Evolutionary conservation across 2,888 invertebrate genomes (phyloP), one percentile per base, ranked within the genome.

Genomic region (Apeira syringaria): DNA sequence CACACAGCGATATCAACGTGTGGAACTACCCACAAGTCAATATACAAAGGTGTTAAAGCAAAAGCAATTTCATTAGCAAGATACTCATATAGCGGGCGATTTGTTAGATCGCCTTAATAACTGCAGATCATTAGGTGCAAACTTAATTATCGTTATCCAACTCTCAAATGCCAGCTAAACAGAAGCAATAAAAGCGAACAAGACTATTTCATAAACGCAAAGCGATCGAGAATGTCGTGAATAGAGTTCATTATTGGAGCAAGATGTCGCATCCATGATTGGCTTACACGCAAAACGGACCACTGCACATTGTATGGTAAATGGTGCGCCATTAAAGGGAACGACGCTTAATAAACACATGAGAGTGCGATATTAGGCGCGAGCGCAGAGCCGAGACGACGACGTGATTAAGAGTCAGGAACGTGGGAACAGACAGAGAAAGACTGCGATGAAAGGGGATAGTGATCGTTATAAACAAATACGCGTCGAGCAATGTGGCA

Each of bases 281-380:
- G 53, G 61, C 68, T 67, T 74, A 68, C 80, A 79, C 71, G 80
- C 80, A 64, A 82, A 79, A 73, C 72, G 65, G 67, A 76, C 74
- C 74, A 76, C 70, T 76, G 74, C 74, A 82, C 75, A 83, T 80
- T 81, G 81, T 84, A 74, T 80, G 76, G 74, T 84, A 83, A 87
- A 87, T 84, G 80, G 75, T 74, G 52, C 54, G 62, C 79, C 82
- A 85, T 86, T 85, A 86, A 81, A 80, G 68, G 68, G 75, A 75
- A 81, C 79, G 80, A 68, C 78, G 82, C 80, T 84, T 86, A 86
- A 85, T 87, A 86, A 85, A 86, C 83, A 84, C 84, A 87, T 86
- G 84, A 85, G 75, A 77, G 73, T 72, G 75, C 79, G 73, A 84
- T 84, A 84, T 86, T 84, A 86, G 81, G 77, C 80, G 80, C 79